Conservation (phyloP, 2,797 vertebrate genomes). For the Acrossocheilus fasciatus region DNA sequence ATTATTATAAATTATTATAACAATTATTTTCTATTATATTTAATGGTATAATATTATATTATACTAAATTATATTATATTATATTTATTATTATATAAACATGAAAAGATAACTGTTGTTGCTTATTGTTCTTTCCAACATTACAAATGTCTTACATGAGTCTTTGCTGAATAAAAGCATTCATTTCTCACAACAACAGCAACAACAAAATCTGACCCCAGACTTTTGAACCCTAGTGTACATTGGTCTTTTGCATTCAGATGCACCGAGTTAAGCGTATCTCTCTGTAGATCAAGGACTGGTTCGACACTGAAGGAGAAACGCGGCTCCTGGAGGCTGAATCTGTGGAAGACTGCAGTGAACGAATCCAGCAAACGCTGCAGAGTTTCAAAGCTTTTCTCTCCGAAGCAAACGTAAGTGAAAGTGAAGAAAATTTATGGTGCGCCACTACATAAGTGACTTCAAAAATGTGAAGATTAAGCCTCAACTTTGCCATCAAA, state of each 20-base stretch:
- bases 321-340: constrained; percentile 77
- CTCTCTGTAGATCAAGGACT: constrained; percentile 81
- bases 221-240: not conserved
- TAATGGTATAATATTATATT: not conserved
- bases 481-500: too few relatives aligned
- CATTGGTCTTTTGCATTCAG: not conserved
- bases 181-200: not conserved
- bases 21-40: not conserved
- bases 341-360: constrained; percentile 73
- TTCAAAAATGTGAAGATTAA: not conserved
- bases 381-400: constrained; percentile 85
- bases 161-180: not conserved
- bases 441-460: not conserved
- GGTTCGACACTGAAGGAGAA: constrained; percentile 88
- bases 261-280: not conserved
- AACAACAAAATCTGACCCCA: not conserved
- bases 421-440: too few relatives aligned
- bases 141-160: not conserved
- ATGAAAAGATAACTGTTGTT: too few relatives aligned
- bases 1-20: not conserved
- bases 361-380: constrained; percentile 75
- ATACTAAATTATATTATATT: not conserved
- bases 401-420: constrained; percentile 84
- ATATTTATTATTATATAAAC: too few relatives aligned
- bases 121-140: not conserved